Percentiles rank a stretch among this genome's conserved stretches.
phyloP scores from a whole-genome alignment of 2,797 vertebrate genomes.

The Paramormyrops hopkinsi region DNA sequence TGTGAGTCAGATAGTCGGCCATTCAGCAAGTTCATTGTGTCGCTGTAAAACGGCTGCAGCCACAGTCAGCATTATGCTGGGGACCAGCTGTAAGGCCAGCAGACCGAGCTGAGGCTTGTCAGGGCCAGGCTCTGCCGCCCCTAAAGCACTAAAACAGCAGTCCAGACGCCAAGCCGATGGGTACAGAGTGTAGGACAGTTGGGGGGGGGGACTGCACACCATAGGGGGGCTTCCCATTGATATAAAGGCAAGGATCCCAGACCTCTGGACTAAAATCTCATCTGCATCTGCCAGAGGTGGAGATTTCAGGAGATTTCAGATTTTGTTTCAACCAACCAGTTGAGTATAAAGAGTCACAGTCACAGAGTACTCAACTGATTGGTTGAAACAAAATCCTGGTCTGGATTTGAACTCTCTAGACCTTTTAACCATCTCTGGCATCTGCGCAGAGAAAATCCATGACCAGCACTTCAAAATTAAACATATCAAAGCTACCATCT shows the following conservation, averaged over 20 bases:
- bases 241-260: not conserved
- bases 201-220: not conserved
- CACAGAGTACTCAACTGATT: too few relatives aligned
- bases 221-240: not conserved
- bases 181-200: not conserved
- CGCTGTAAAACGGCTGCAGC: conserved; percentile 62
- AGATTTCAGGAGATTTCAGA: too few relatives aligned
- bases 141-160: conserved; percentile 5
- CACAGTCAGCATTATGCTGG: conserved; percentile 68
- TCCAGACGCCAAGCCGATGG: not conserved
- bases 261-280: not conserved
- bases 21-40: conserved; percentile 76
- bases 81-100: conserved; percentile 57
- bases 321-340: too few relatives aligned
- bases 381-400: too few relatives aligned
- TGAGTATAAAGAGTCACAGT: too few relatives aligned
- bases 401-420: too few relatives aligned
- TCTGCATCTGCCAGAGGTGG: not conserved
- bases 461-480: not conserved
- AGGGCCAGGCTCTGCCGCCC: conserved; percentile 48
- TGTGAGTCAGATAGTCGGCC: conserved; percentile 44
- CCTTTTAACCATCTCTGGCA: too few relatives aligned
- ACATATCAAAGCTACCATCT: not conserved
- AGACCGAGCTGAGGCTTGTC: conserved; percentile 65
- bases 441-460: not conserved